phyloP scores from a whole-genome alignment of 2,797 vertebrate species.

The Holocentrus rufus region DNA sequence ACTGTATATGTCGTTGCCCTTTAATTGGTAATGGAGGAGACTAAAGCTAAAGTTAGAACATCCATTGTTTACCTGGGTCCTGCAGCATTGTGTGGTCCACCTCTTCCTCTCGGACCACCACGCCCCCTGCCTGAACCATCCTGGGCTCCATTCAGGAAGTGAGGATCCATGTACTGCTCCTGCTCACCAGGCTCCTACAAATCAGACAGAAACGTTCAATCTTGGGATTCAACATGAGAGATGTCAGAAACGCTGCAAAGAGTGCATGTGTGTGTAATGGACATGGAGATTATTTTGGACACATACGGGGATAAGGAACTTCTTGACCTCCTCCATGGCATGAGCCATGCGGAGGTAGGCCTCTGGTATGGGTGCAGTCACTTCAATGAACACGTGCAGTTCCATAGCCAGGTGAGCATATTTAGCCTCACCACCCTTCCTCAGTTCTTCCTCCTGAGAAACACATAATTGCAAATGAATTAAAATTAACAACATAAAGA shows the following conservation, averaged over 20 bases:
- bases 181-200: constrained; percentile 93
- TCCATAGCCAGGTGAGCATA: constrained; percentile 97
- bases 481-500: not conserved
- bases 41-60: not conserved
- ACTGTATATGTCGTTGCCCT: no score
- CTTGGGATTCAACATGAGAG: fast-evolving
- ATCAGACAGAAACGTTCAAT: not conserved
- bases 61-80: constrained; percentile 84
- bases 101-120: constrained; percentile 90
- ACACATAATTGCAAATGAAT: not conserved
- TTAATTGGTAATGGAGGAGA: not conserved
- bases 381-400: constrained; percentile 96
- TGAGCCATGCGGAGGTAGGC: constrained; percentile 97
- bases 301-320: constrained; percentile 95
- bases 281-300: fast-evolving
- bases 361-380: constrained; percentile 94
- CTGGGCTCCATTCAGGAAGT: constrained; percentile 94
- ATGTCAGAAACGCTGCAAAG: no score
- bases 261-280: not conserved
- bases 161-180: constrained; percentile 93
- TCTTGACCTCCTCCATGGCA: constrained; percentile 98
- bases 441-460: constrained; percentile 92
- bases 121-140: constrained; percentile 87
- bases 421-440: constrained; percentile 94
- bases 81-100: constrained; percentile 89